Evolutionary conservation across 2,797 vertebrate genomes (phyloP), one percentile per base, ranked within the genome.

Genomic region (Sebastes dallii): DNA sequence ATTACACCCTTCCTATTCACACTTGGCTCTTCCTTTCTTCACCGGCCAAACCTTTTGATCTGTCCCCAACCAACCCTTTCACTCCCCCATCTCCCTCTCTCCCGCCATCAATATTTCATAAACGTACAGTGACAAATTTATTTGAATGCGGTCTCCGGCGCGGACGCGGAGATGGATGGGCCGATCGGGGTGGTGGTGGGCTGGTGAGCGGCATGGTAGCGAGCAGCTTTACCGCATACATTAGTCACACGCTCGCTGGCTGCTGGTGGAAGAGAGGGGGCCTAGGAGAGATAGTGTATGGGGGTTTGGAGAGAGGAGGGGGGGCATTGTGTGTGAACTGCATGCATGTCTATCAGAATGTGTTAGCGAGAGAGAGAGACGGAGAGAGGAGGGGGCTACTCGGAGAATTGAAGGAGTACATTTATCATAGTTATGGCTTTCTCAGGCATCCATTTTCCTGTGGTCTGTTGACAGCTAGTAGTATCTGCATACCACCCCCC

Each of bases 341-440:
- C 87, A 89, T 89, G 86, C 89, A 89, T 92, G 91, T 94, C 90
- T 93, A 87, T 93, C 91, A 90, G 88, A 88, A 88, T 91, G 90
- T 87, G 92, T 84, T 85, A 88, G 90, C 3, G 62, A 73, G 74
- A 76, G 73, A 73, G 77, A 90, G 77, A 85, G 72, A 75, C 67
- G 73, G 76, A 69, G 78, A 88, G 77, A 82, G 86, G 84, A 56
- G 88, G 92, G 92, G 92, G 88, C 71, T 86, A 92, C 89, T 94
- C 83, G 58, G 82, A 89, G 94, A 95, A 95, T 93, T 90, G 93
- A 92, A 96, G 75, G 93, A 97, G 96, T 94, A 91, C 97, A 99
- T 99, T 98, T 98, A 98, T 99, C 98, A 99, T 98, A 97, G 96
- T 99, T 98, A 98, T 97, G 96, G 97, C 97, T 98, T 98, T 96